Percentiles rank a stretch among this genome's conserved stretches.
These are phyloP conservation scores for Rhinoptilus africanus DNA, from an alignment of 2,113 vertebrate genomes.

Conservation along the genomic window DNA sequence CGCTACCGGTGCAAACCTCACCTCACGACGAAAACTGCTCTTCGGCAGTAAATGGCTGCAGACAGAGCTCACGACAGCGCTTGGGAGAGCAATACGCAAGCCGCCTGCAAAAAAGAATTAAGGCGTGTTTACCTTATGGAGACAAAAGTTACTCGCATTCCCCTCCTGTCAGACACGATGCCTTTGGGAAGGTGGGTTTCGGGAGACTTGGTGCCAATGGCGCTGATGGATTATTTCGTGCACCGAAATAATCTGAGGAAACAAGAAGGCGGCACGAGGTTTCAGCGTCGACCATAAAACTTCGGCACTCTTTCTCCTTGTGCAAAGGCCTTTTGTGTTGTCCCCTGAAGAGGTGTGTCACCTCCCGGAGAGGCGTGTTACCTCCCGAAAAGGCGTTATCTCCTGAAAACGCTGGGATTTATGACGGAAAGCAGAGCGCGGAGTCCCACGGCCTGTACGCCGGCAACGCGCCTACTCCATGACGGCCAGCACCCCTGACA, in stretches of 20 bases:
- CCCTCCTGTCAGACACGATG: neutral
- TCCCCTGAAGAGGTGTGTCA: neutral
- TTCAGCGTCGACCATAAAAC: neutral
- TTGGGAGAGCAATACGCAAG: neutral
- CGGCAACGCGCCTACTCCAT: neutral
- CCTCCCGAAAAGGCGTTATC: no score
- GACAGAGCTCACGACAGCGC: neutral
- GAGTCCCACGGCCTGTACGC: neutral
- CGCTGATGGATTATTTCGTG: no score
- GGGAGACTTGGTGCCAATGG: neutral
- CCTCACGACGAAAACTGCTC: neutral
- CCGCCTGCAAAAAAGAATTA: neutral
- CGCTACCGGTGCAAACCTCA: neutral
- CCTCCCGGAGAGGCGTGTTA: no score
- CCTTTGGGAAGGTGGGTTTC: neutral
- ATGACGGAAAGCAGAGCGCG: accelerated
- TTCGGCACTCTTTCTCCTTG: neutral
- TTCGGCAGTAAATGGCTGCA: neutral
- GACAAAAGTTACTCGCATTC: neutral
- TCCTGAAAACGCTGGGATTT: neutral
- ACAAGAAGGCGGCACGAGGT: neutral
- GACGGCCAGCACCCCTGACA: neutral
- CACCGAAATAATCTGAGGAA: neutral
- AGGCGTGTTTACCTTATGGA: accelerated
- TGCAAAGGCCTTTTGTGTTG: neutral